Conservation (phyloP, 2,797 vertebrate species). For the Tadarida brasiliensis region DNA sequence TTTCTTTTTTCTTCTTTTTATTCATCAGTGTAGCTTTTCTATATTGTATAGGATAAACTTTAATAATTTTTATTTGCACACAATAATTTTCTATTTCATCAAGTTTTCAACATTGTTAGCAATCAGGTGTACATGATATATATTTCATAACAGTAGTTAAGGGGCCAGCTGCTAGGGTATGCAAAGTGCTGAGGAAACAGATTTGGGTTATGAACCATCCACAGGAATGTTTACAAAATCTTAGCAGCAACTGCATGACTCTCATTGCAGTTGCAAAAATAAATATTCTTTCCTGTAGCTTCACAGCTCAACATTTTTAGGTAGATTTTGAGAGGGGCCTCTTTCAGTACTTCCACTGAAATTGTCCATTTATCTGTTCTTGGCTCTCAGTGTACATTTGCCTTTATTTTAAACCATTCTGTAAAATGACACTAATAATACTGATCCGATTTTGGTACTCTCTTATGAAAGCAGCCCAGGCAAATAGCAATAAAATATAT, state of each 20-base stretch:
- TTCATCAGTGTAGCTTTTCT: background rate
- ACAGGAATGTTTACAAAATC: background rate
- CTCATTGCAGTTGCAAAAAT: background rate
- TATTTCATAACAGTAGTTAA: background rate
- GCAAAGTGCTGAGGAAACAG: background rate
- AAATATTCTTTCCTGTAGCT: background rate
- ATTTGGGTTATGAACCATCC: background rate
- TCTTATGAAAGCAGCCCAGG: background rate
- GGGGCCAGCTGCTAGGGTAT: background rate
- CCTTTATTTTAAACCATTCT: background rate
- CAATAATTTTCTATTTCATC: background rate
- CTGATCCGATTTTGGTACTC: background rate
- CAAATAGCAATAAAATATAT: background rate
- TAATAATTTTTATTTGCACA: background rate
- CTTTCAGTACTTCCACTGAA: background rate
- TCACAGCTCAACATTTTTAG: background rate
- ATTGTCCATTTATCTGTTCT: background rate
- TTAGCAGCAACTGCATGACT: background rate
- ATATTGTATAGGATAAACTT: background rate
- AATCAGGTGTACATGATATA: background rate
- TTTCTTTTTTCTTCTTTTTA: background rate
- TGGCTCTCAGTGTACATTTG: background rate
- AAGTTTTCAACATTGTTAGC: background rate
- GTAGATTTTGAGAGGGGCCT: background rate
- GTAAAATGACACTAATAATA: conserved; percentile 1